Base-by-base conservation (phyloP, 2,113 vertebrate species). In the Austrofundulus limnaeus region DNA sequence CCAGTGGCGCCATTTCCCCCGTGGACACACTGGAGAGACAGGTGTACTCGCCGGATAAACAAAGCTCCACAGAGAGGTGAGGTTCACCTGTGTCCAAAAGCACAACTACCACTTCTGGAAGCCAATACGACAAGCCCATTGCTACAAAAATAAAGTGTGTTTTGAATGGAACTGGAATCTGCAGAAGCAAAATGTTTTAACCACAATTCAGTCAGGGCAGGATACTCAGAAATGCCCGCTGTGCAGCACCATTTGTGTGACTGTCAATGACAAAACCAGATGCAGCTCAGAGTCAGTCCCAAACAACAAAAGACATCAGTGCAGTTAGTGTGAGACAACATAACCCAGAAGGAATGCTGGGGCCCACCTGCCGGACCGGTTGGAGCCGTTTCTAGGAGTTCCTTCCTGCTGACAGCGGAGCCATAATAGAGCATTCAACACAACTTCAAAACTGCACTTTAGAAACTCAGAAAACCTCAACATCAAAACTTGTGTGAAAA, bases 11-110 rank as follows among this genome's bases (percentile, higher is more conserved):
- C 25, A n/a, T 2, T 13, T 86, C 84, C 21, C 64, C 84, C 2
- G 77, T 39, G 0, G 62, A 72, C 17, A 65, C 58, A 55, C 46
- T 47, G 28, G 69, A 80, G 2, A 21, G 3, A 10, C 52, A 55
- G 4, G 23, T 0, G 11, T 1, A 1, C 34, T 1, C 11, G 5
- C 17, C 51, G 21, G 48, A 70, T 2, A 56, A 64, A 41, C 54
- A 43, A 46, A 49, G 48, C 25, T 82, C 76, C 2, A 41, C 8
- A 15, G 58, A 80, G 15, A 80, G 82, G 87, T 89, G 41, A 73
- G 54, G 45, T 28, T 24, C 23, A 19, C 25, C 17, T 28, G 19
- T 13, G 24, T 42, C 2, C 4, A 34, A n/a, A 62, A 20, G n/a
- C 19, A 20, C 16, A 0, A 0, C 31, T 34, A 34, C 31, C 31